Evolutionary conservation across 1,140 invertebrate species (phyloP).

Genomic region (Matsumurasca onukii): DNA sequence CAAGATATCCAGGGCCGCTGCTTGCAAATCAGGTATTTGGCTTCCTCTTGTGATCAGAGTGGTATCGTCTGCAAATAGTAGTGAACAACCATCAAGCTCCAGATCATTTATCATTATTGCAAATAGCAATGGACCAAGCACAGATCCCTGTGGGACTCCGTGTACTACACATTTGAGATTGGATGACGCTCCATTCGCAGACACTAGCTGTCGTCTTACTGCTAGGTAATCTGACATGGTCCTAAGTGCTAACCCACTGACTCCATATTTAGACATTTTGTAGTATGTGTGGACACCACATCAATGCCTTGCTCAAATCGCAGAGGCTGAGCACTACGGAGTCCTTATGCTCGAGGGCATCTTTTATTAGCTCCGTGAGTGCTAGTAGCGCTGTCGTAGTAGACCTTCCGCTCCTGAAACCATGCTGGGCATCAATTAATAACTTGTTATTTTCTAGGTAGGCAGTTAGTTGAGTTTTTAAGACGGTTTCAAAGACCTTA

Average conservation of each 20-base stretch:
- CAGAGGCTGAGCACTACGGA: neutral
- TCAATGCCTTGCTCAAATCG: neutral
- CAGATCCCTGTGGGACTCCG: neutral
- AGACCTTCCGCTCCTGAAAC: neutral
- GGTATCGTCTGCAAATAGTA: neutral
- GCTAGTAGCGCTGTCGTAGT: neutral
- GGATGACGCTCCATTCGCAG: neutral
- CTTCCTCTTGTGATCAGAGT: too few species aligned
- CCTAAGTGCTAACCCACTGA: neutral
- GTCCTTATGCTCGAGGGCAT: neutral
- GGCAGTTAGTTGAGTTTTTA: neutral
- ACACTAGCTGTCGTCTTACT: neutral
- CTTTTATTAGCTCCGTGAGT: neutral
- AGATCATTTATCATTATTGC: neutral
- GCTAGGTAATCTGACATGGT: neutral
- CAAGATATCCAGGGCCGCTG: neutral
- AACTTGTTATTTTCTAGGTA: neutral
- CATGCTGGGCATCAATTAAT: too few species aligned
- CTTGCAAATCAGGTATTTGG: too few species aligned
- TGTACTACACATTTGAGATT: neutral
- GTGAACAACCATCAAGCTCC: neutral
- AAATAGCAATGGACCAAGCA: too few species aligned
- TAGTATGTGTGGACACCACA: conserved; percentile 1
- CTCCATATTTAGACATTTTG: too few species aligned
- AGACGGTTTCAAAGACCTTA: neutral